Conservation (phyloP, 1,140 invertebrate genomes). For the Asbolus verrucosus region DNA sequence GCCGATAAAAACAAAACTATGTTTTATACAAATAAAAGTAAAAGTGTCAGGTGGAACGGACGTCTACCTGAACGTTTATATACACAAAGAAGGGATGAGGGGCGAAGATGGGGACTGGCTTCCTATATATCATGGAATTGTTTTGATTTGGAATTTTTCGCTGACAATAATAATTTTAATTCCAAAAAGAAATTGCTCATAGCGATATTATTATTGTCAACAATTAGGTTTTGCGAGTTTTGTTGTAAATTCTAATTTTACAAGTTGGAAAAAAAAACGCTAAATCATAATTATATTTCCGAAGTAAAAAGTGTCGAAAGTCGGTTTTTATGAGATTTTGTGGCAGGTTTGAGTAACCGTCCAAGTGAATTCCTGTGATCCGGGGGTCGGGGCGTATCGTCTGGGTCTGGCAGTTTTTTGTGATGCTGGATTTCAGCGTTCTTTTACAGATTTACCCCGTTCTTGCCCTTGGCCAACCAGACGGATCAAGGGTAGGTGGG, state of each 20-base stretch:
- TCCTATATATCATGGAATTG: conserved; percentile 1
- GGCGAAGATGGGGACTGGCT: neutral
- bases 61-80: conserved; percentile 25
- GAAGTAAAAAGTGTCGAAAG: too few relatives aligned
- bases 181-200: conserved; percentile 4
- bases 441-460: conserved; percentile 46
- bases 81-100: neutral
- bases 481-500: conserved; percentile 39
- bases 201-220: neutral
- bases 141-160: conserved; percentile 17
- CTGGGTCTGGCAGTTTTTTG: conserved; percentile 49
- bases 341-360: conserved; percentile 8
- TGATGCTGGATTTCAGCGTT: conserved; percentile 41
- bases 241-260: neutral
- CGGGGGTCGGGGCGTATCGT: conserved; percentile 37
- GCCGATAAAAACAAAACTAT: conserved; percentile 33
- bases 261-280: neutral
- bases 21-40: conserved; percentile 47
- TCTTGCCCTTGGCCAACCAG: conserved; percentile 46
- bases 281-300: conserved; percentile 23
- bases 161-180: neutral
- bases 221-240: too few relatives aligned
- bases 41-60: conserved; percentile 48
- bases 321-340: conserved; percentile 26
- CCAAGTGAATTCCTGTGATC: conserved; percentile 14